Evolutionary conservation across 2,113 vertebrate species (phyloP), one percentile per base, ranked within the genome.

Genomic region (Xiphias gladius): DNA sequence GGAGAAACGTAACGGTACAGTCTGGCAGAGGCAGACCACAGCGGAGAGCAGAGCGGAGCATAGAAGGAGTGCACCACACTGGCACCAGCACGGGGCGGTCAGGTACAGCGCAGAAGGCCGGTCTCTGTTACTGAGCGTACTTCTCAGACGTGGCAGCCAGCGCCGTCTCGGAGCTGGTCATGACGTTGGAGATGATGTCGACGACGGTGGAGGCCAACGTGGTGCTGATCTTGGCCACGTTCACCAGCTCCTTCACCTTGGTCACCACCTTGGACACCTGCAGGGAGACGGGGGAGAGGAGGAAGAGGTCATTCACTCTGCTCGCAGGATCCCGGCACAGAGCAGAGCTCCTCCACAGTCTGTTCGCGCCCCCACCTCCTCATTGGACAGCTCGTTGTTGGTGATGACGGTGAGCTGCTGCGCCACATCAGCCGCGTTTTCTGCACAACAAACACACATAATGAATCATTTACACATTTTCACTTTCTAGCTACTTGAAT

Each of bases 111-210:
- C 14, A 65, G 50, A 12, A 54, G 39, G 6, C 3, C 22, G 20
- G 16, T 22, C 7, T 8, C 3, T 2, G 43, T 17, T 16, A 46
- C 2, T n/a, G 19, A 24, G 8, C 10, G 22, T 54, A 54, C 52
- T n/a, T 73, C 79, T 96, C 96, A 22, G 97, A 98, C 19, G 96
- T 94, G 9, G 93, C 91, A 24, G 96, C 92, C 82, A 96, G 91
- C 6, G 94, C 92, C 10, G 87, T 93, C 62, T 96, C 96, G 1
- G 97, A 95, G 94, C 96, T 97, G 57, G 84, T 96, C 88, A 99
- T 95, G 80, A 99, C 97, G 80, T 99, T 99, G 83, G 98, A 99
- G 95, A 99, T 97, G 90, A 99, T 97, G 67, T 93, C 96, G 89
- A 99, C 95, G 24, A 99, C 96, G 0, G 96, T 96, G 73, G 92